phyloP scores from a whole-genome alignment of 2,888 invertebrate species.

The Ophraella communa region DNA sequence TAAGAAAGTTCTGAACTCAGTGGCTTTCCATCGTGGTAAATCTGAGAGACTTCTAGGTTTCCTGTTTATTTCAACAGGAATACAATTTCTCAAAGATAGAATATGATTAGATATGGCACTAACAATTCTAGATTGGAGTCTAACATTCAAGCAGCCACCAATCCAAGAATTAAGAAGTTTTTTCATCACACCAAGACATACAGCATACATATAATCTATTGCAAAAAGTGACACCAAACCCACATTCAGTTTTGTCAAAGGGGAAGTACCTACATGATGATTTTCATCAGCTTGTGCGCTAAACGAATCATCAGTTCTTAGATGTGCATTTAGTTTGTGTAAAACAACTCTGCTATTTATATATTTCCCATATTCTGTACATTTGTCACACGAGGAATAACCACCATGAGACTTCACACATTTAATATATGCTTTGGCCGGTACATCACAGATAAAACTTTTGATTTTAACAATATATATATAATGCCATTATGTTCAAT shows the following conservation, averaged over 20 bases:
- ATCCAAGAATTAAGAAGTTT: constrained; percentile 20
- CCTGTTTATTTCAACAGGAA: constrained; percentile 38
- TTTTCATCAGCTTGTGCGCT: constrained; percentile 4
- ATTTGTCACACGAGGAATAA: constrained; percentile 25
- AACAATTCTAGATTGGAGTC: constrained; percentile 16
- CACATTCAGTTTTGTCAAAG: constrained; percentile 15
- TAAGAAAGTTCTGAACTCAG: constrained; percentile 38
- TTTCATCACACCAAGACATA: constrained; percentile 20
- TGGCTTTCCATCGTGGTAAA: constrained; percentile 35
- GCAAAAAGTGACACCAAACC: constrained; percentile 23
- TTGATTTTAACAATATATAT: constrained; percentile 16
- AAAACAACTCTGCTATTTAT: constrained; percentile 16
- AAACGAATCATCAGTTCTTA: constrained; percentile 23
- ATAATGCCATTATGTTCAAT: constrained; percentile 13
- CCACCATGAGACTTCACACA: constrained; percentile 25
- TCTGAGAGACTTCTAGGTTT: constrained; percentile 36
- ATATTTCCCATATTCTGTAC: constrained; percentile 8
- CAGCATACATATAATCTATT: constrained; percentile 27
- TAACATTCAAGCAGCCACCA: constrained; percentile 13
- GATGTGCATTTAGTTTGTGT: not conserved
- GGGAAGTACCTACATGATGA: constrained; percentile 23
- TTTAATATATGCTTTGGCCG: constrained; percentile 23
- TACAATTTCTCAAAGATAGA: constrained; percentile 23
- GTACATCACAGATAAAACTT: constrained; percentile 20
- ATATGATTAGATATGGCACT: constrained; percentile 22